Conservation (phyloP, 1,140 invertebrate species). For the Lucilia sericata region DNA sequence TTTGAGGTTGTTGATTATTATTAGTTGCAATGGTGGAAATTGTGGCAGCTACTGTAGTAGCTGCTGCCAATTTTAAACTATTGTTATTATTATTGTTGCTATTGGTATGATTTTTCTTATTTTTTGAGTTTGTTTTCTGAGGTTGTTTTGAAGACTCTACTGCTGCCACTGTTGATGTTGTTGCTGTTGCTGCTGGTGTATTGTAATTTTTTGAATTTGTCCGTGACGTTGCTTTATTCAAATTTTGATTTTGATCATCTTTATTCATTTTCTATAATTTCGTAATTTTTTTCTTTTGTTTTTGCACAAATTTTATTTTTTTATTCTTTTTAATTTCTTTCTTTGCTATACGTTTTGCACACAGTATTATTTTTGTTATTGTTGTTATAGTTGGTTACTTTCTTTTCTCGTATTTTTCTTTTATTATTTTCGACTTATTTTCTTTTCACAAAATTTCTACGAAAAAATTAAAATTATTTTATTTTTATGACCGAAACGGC, state of each 20-base stretch:
- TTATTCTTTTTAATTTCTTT: not conserved
- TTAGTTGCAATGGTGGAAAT: slow-evolving; percentile 43
- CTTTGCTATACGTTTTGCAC: not conserved
- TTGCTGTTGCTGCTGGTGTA: slow-evolving; percentile 38
- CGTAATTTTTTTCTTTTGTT: slow-evolving; percentile 53
- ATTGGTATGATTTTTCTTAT: slow-evolving; percentile 45
- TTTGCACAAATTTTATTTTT: slow-evolving; percentile 27
- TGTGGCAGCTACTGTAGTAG: slow-evolving; percentile 54
- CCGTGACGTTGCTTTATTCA: slow-evolving; percentile 51
- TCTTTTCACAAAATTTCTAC: slow-evolving; percentile 6
- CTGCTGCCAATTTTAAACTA: slow-evolving; percentile 43
- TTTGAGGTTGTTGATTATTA: slow-evolving; percentile 39
- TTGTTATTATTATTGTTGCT: slow-evolving; percentile 40
- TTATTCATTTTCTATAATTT: slow-evolving; percentile 63
- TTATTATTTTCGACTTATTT: slow-evolving; percentile 48
- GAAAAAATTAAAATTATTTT: not conserved
- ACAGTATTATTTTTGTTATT: slow-evolving; percentile 28
- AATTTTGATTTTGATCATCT: slow-evolving; percentile 66
- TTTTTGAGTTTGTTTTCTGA: slow-evolving; percentile 40
- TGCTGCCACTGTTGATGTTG: slow-evolving; percentile 24
- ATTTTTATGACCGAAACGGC: not conserved
- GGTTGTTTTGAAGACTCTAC: slow-evolving; percentile 38
- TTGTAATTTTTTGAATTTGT: slow-evolving; percentile 45
- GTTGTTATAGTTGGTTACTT: slow-evolving; percentile 21
- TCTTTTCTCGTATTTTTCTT: slow-evolving; percentile 45